Evolutionary conservation across 2,888 invertebrate species (phyloP), one percentile per base, ranked within the genome.

Genomic region (Chrysolina oricalcia): DNA sequence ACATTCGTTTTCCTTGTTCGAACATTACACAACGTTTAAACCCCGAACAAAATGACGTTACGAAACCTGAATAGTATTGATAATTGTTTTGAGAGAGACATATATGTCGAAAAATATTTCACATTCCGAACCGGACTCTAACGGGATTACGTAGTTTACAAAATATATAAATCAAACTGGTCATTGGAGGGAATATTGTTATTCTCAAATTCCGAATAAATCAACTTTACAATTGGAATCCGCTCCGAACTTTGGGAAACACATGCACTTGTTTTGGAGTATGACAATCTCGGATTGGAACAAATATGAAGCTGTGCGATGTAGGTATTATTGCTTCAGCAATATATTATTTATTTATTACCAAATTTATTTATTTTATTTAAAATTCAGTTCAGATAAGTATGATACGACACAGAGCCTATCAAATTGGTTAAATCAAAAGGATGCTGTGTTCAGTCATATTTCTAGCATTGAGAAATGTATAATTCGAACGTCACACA

Each of bases 91-190:
- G 35, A 59, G 1, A 35, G n/a, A 35, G n/a, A 35, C 23, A 15
- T 27, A 15, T n/a, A 59, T 6, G 59, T 59, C 35, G 8, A 59
- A 59, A 59, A 59, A 59, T 59, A 35, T 59, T 59, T n/a, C 59
- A 59, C 59, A n/a, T 59, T 9, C 59, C 23, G 59, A 13, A 59
- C 5, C 8, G 35, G n/a, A 23, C 27, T 5, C 56, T n/a, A 68
- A 68, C 48, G 2, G 68, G 68, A 68, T 68, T 27, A 56, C 21
- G 53, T 53, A 53, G 68, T 68, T 68, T 35, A 68, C 68, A 68
- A 53, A 68, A 68, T 68, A 68, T 68, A 68, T 68, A 68, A 53
- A 53, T 68, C 19, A 35, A 68, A 68, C 40, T 19, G 56, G 56
- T 40, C 50, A 68, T 68, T 13, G 40, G 53, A 68, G 53, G 17